phyloP scores from a whole-genome alignment of 1,140 invertebrate genomes.

The Pseudomyrmex flavicornis region DNA sequence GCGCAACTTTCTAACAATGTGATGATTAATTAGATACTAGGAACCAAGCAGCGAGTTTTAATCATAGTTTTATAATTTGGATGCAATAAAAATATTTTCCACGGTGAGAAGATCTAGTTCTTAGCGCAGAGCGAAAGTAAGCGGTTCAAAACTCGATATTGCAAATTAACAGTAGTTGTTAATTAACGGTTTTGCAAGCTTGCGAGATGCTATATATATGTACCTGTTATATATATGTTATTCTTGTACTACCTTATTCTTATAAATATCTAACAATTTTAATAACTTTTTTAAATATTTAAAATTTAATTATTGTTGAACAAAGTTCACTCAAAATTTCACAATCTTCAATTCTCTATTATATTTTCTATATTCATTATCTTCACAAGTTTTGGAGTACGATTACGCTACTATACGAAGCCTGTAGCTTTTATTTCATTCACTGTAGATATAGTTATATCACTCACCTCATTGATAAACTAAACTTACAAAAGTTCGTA shows the following conservation, averaged over 20 bases:
- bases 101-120: background rate
- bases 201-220: too few relatives aligned
- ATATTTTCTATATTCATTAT: background rate
- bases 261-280: background rate
- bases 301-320: background rate
- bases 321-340: background rate
- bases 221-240: background rate
- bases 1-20: conserved; percentile 64
- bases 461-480: conserved; percentile 45
- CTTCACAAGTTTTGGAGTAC: background rate
- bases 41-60: conserved; percentile 31
- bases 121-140: conserved; percentile 3
- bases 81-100: conserved; percentile 10
- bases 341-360: background rate
- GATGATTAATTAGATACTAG: conserved; percentile 44
- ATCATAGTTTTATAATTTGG: background rate
- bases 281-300: background rate
- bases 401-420: background rate
- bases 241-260: background rate
- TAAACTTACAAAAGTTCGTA: conserved; percentile 15
- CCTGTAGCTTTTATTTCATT: background rate
- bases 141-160: background rate
- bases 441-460: conserved; percentile 20
- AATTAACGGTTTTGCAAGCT: background rate
- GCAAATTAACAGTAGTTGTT: background rate